Evolutionary conservation across 2,888 invertebrate species (phyloP), one percentile per base, ranked within the genome.

Genomic region (Clunio marinus): DNA sequence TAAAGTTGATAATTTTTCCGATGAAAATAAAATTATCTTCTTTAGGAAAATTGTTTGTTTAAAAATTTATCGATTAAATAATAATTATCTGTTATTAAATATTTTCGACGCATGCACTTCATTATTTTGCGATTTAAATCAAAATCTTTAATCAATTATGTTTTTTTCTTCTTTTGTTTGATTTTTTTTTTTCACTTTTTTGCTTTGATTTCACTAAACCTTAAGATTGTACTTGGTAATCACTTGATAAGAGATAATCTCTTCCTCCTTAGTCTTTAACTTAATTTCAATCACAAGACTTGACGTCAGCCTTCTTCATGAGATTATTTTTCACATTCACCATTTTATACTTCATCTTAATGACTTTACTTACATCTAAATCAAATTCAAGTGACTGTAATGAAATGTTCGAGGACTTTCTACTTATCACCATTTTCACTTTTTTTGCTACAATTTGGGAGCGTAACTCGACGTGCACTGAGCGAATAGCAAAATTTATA

Each of bases 301-400:
- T 41, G 41, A 41, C 41, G 41, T 15, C 41, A n/a, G n/a, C n/a
- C n/a, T n/a, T n/a, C 15, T 41, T 41, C 41, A 15, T n/a, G n/a
- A 41, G 41, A 41, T 15, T 41, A 15, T 41, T 41, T 41, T n/a
- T n/a, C n/a, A n/a, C n/a, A n/a, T n/a, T n/a, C n/a, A n/a, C n/a
- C n/a, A n/a, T n/a, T n/a, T n/a, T n/a, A 15, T 10, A 41, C 10
- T 41, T 41, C 41, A 51, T 7, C 32, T 32, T 7, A 32, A 32
- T 7, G 5, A 15, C 28, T 17, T 32, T 32, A 28, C 58, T 58
- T 24, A 58, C 58, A 32, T 32, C 32, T 28, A 58, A 58, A 28
- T 58, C 58, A 58, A 58, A 15, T 5, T 58, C 58, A 28, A 58
- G 58, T 58, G 58, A 58, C 7, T 13, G 58, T 58, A 58, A 28